phyloP scores from a whole-genome alignment of 1,140 invertebrate species.

The Cylas formicarius region DNA sequence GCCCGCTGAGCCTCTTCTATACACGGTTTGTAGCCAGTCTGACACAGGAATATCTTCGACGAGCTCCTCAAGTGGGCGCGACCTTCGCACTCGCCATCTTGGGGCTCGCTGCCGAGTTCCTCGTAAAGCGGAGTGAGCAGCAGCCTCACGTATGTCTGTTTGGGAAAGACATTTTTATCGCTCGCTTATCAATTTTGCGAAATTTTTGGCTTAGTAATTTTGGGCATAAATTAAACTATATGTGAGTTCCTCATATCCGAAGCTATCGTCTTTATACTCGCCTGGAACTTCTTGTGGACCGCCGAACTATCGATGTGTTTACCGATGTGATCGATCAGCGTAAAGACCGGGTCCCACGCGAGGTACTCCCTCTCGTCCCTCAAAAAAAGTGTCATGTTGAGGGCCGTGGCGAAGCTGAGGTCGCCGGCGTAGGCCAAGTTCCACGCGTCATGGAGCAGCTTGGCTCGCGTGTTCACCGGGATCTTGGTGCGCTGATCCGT shows the following conservation, averaged over 20 bases:
- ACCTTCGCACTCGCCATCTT: slow-evolving; percentile 51
- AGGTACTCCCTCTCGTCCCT: slow-evolving; percentile 61
- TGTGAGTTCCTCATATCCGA: too few relatives aligned
- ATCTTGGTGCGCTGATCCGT: slow-evolving; percentile 49
- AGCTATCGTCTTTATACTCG: slow-evolving; percentile 28
- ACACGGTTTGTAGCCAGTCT: slow-evolving; percentile 63
- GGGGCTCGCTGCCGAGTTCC: slow-evolving; percentile 49
- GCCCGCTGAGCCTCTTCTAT: slow-evolving; percentile 57
- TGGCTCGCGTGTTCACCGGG: slow-evolving; percentile 62
- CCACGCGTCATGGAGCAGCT: slow-evolving; percentile 70
- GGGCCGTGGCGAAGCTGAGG: slow-evolving; percentile 58
- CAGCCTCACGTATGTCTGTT: slow-evolving; percentile 57
- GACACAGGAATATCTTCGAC: slow-evolving; percentile 60
- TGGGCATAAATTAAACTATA: too few relatives aligned
- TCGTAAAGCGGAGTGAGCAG: slow-evolving; percentile 60
- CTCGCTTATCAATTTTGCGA: too few relatives aligned
- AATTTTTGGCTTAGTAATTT: too few relatives aligned
- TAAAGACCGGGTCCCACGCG: slow-evolving; percentile 71
- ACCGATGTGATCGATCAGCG: slow-evolving; percentile 70
- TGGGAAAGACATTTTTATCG: too few relatives aligned
- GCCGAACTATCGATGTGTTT: slow-evolving; percentile 58
- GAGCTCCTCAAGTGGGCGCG: slow-evolving; percentile 53
- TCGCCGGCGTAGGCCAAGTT: slow-evolving; percentile 72
- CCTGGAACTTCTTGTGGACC: slow-evolving; percentile 62
- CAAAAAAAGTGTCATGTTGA: slow-evolving; percentile 69